Conservation (phyloP, 2,888 invertebrate genomes). For the Metellina segmentata region DNA sequence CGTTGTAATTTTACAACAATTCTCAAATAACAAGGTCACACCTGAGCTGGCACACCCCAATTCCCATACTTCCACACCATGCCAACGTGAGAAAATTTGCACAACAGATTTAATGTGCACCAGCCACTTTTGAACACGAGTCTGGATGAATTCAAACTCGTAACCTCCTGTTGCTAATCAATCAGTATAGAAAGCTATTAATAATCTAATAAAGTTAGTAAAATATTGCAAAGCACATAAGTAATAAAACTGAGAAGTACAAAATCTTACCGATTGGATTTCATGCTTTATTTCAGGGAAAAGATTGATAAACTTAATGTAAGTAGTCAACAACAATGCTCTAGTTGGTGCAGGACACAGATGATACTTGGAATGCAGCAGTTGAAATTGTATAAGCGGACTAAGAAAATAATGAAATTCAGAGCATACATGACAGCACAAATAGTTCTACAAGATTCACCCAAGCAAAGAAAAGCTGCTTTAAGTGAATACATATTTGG, state of each 20-base stretch:
- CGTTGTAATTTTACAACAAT: no score
- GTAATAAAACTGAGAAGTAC: background rate
- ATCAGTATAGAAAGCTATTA: background rate
- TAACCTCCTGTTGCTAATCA: no score
- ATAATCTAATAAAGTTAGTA: background rate
- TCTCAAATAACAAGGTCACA: no score
- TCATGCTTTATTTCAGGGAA: slow-evolving; percentile 98
- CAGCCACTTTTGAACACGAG: no score
- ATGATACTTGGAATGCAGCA: slow-evolving; percentile 99
- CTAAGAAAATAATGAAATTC: slow-evolving; percentile 82
- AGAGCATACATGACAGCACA: background rate
- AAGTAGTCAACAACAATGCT: slow-evolving; percentile 97
- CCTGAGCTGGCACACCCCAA: no score
- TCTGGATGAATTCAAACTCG: no score
- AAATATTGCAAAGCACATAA: background rate
- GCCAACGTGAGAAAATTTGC: no score
- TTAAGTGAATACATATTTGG: no score
- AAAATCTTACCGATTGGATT: slow-evolving; percentile 93
- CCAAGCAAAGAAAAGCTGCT: no score
- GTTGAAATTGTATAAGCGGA: slow-evolving; percentile 97
- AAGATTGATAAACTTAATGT: slow-evolving; percentile 99
- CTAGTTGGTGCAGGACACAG: slow-evolving; percentile 98
- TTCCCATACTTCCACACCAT: no score
- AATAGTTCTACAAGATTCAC: background rate
- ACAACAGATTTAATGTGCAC: no score